A percentile compares a stretch with the other conserved stretches of the same genome.
Conservation (phyloP, 2,113 vertebrate genomes). For the Toxostoma redivivum region DNA sequence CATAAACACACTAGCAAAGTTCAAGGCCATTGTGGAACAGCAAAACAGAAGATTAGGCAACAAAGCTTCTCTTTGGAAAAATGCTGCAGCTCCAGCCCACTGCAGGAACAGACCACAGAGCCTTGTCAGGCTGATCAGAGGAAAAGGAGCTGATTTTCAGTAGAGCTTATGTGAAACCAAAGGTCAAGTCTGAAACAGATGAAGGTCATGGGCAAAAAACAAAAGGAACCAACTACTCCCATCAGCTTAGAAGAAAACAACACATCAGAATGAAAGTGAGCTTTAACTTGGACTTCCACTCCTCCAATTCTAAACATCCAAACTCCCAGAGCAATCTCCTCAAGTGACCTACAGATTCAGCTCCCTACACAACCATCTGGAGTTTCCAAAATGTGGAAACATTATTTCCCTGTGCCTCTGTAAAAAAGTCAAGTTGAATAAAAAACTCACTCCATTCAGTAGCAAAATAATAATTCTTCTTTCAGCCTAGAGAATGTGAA, state of each 20-base stretch:
- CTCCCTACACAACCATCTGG: neutral
- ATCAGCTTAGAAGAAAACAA: neutral
- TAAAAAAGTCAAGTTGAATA: neutral
- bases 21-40: neutral
- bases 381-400: neutral
- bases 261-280: neutral
- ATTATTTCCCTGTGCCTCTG: neutral
- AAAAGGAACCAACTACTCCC: neutral
- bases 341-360: neutral
- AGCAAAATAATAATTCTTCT: neutral
- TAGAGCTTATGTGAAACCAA: neutral
- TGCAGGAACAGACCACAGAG: neutral
- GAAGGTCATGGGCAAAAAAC: neutral
- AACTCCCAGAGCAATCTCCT: neutral
- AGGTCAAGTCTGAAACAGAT: neutral
- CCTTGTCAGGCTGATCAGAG: neutral
- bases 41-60: neutral
- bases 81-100: neutral
- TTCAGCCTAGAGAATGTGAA: neutral
- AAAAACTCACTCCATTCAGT: neutral
- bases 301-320: neutral
- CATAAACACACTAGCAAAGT: neutral
- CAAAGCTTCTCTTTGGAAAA: neutral
- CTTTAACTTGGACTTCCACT: neutral
- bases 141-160: neutral